Evolutionary conservation across 1,140 invertebrate genomes (phyloP), one percentile per base, ranked within the genome.

Genomic region (Drosophila grimshawi): DNA sequence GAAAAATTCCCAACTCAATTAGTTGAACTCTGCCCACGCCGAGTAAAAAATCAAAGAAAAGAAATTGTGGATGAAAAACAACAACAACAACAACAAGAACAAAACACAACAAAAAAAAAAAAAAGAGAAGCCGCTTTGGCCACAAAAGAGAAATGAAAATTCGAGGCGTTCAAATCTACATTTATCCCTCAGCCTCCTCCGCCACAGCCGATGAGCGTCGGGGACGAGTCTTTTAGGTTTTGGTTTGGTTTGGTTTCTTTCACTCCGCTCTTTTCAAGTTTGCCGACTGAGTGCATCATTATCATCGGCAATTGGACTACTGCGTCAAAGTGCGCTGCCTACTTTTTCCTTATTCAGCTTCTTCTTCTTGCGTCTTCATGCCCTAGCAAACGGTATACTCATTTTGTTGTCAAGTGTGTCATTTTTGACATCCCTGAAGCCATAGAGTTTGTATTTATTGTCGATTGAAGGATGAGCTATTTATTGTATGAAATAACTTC

Each of bases 231-330:
- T 69, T 35, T 53, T 32, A 48, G 52, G 48, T 27, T 35, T 27
- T 41, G 53, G 53, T 46, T 48, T n/a, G n/a, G n/a, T n/a, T 48
- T 60, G 43, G 57, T 60, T 60, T 60, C 56, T 60, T 60, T 60
- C 49, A 41, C 48, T 41, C 39, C 10, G 27, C 8, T 35, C 19
- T 71, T 90, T 90, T 88, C 53, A 91, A 75, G 51, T 90, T 39
- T 68, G 78, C 88, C 88, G 88, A 64, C 72, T 78, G 80, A 89
- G 86, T 89, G 79, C 86, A 90, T 90, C 86, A 90, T 90, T 88
- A 90, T 91, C 82, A 91, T 83, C 86, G 88, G 82, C 86, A 90
- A 90, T 90, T 90, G 86, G 86, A 90, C 86, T 90, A 91, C 86
- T 90, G 82, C 88, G 81, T 90, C 76, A 77, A 85, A 86, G 79